Evolutionary conservation across 2,113 vertebrate genomes (phyloP).

Genomic region (Poeciliopsis prolifica): DNA sequence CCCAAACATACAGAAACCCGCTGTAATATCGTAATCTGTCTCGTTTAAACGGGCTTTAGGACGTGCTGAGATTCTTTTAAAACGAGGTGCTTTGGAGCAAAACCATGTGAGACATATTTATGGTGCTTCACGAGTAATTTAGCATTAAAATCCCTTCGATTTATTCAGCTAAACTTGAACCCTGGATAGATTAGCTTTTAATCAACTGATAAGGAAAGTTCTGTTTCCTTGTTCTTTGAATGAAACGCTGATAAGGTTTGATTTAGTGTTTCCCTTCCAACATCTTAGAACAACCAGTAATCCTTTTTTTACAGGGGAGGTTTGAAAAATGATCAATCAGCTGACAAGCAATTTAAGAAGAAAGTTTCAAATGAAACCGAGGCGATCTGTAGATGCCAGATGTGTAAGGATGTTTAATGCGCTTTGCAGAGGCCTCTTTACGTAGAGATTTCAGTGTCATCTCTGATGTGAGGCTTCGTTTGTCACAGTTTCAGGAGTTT

Average conservation of each 20-base stretch:
- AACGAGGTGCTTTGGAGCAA: background rate
- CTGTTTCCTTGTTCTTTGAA: background rate
- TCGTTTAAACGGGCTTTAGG: background rate
- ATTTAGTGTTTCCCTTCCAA: background rate
- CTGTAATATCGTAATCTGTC: slow-evolving; percentile 3
- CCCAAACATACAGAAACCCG: slow-evolving; percentile 15
- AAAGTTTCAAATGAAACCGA: too few relatives aligned
- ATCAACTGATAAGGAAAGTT: background rate
- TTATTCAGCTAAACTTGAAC: background rate
- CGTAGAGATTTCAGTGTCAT: background rate
- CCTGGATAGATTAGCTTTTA: background rate
- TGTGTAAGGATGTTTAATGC: too few relatives aligned
- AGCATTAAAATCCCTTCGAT: background rate
- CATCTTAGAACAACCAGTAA: background rate
- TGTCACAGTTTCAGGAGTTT: too few relatives aligned
- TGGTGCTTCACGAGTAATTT: background rate
- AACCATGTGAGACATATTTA: background rate
- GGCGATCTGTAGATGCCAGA: too few relatives aligned
- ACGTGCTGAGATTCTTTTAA: background rate
- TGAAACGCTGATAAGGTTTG: background rate
- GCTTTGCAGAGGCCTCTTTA: slow-evolving; percentile 19
- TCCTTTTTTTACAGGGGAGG: background rate
- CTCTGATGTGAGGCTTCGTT: background rate
- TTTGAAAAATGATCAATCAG: background rate
- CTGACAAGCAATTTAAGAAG: background rate